phyloP scores from a whole-genome alignment of 2,888 invertebrate species.

The Microctonus brassicae region DNA sequence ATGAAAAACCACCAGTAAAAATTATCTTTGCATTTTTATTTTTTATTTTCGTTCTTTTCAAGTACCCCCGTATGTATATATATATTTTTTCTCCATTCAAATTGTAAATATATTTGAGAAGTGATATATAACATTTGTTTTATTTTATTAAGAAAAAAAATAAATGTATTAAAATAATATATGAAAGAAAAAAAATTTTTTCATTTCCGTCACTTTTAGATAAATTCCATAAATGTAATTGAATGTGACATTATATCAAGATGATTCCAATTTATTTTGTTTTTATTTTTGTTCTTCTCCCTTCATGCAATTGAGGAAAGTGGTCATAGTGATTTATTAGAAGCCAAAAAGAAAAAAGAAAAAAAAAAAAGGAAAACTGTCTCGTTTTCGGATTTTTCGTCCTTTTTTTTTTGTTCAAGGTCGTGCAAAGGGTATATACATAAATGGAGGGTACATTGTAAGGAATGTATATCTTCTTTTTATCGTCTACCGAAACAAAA shows the following conservation, averaged over 20 bases:
- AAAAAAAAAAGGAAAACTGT: no score
- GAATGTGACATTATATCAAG: background rate
- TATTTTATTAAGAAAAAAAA: background rate
- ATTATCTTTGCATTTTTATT: slow-evolving; percentile 39
- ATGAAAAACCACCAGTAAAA: slow-evolving; percentile 53
- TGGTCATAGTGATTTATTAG: slow-evolving; percentile 28
- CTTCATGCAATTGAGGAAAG: slow-evolving; percentile 32
- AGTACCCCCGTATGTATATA: no score
- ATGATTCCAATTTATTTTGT: slow-evolving; percentile 6
- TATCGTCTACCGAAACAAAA: background rate
- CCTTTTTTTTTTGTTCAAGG: background rate
- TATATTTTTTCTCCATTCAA: slow-evolving; percentile 17
- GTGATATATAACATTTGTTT: slow-evolving; percentile 36
- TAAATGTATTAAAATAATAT: background rate
- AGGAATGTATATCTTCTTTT: background rate
- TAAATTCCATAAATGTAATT: background rate
- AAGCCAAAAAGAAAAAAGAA: background rate
- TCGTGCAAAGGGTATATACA: background rate
- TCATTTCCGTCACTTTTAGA: no score
- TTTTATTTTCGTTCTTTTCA: slow-evolving; percentile 8
- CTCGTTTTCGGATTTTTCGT: no score
- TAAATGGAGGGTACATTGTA: background rate
- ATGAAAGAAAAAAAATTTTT: no score
- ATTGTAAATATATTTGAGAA: background rate
- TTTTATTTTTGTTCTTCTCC: background rate